Percentiles rank a stretch among this genome's conserved stretches.
These are phyloP conservation scores for Opisthocomus hoazin DNA, from an alignment of 2,113 vertebrate genomes.

Conservation along the genomic window DNA sequence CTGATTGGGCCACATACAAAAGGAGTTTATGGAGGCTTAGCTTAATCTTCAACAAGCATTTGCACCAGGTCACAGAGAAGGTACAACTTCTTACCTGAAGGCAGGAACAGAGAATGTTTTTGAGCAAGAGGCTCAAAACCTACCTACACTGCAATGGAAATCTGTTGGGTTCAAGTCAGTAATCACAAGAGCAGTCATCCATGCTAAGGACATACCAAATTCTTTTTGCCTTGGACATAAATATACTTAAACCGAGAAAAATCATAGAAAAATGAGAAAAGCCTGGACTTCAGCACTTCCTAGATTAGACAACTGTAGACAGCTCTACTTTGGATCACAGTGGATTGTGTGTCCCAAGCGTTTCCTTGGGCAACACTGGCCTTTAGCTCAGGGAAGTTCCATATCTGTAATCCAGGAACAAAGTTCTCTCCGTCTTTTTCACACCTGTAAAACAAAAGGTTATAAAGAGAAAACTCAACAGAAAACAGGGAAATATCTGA, in stretches of 20 bases:
- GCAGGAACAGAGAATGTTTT: not conserved
- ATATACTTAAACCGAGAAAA: not conserved
- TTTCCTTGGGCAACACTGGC: not conserved
- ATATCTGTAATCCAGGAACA: not conserved
- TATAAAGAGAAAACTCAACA: not conserved
- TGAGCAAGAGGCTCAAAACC: not conserved
- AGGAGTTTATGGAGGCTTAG: not conserved
- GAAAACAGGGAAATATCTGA: not conserved
- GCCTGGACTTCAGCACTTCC: not conserved
- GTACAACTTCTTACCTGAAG: not conserved
- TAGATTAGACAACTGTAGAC: not conserved
- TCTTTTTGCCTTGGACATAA: not conserved
- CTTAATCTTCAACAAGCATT: not conserved
- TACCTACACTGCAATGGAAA: not conserved
- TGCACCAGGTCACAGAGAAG: not conserved
- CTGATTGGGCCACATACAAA: not conserved
- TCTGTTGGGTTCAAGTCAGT: not conserved
- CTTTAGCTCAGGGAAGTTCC: not conserved
- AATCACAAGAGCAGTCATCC: not conserved
- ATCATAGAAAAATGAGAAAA: not conserved
- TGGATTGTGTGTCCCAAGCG: accelerated
- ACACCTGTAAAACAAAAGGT: not conserved
- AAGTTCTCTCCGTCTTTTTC: not conserved
- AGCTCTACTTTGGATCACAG: not conserved
- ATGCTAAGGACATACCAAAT: not conserved